Conservation (phyloP, 1,140 invertebrate genomes). For the Oncopodura yosiiana region DNA sequence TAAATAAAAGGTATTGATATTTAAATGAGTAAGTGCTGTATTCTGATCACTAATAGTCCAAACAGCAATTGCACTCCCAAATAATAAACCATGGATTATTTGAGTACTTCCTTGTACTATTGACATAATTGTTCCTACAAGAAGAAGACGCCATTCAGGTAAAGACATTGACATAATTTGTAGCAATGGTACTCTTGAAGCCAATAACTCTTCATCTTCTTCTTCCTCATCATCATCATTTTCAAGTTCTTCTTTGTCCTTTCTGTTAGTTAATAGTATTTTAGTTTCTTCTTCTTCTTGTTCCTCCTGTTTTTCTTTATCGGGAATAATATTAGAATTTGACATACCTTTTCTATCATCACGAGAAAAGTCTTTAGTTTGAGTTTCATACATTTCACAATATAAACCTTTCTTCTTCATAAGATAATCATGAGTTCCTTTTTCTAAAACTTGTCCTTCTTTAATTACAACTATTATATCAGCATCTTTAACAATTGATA, state of each 20-base stretch:
- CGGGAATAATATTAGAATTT: too few relatives aligned
- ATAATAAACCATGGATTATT: too few relatives aligned
- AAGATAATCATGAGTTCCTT: constrained; percentile 45
- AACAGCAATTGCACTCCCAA: too few relatives aligned
- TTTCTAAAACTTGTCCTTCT: constrained; percentile 38
- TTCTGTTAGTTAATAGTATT: too few relatives aligned
- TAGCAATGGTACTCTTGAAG: too few relatives aligned
- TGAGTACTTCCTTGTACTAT: too few relatives aligned
- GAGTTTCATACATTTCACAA: constrained; percentile 57
- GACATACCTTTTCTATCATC: constrained; percentile 19
- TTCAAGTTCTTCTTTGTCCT: neutral
- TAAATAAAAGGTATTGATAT: too few relatives aligned
- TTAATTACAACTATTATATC: constrained; percentile 44
- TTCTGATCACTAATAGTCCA: too few relatives aligned
- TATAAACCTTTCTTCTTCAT: constrained; percentile 46
- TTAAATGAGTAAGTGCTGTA: too few relatives aligned
- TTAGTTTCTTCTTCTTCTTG: too few relatives aligned
- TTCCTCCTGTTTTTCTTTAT: too few relatives aligned
- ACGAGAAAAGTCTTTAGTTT: constrained; percentile 36
- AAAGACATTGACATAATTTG: constrained; percentile 57
- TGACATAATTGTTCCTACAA: constrained; percentile 54
- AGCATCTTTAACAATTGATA: constrained; percentile 69
- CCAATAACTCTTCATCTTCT: constrained; percentile 28
- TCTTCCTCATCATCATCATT: constrained; percentile 16
- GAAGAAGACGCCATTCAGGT: constrained; percentile 62